Conservation (phyloP, 2,888 invertebrate genomes). For the Rotaria socialis region DNA sequence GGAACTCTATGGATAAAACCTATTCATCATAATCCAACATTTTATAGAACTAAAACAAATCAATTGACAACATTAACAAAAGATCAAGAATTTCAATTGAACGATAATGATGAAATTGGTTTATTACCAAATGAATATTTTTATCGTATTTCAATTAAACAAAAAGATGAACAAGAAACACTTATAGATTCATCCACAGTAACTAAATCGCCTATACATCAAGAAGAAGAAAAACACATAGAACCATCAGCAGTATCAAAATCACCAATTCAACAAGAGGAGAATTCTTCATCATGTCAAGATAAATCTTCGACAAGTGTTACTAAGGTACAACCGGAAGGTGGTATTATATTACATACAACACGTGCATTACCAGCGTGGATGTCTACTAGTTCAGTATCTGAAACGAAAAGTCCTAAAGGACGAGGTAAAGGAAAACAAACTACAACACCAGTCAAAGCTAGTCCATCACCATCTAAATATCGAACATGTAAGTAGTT, state of each 20-base stretch:
- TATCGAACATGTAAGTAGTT: background rate
- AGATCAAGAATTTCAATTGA: slow-evolving; percentile 15
- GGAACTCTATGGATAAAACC: slow-evolving; percentile 8
- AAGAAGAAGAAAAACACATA: background rate
- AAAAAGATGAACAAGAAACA: background rate
- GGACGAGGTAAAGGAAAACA: background rate
- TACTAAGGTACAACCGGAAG: background rate
- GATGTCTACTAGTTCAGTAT: background rate
- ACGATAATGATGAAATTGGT: slow-evolving; percentile 32
- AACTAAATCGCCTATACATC: background rate
- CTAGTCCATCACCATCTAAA: background rate
- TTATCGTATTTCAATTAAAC: slow-evolving; percentile 1
- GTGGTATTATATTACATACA: background rate
- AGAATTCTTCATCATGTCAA: background rate
- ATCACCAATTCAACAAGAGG: too few relatives aligned
- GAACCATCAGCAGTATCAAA: too few relatives aligned
- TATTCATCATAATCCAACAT: slow-evolving; percentile 34
- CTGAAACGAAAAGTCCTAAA: background rate
- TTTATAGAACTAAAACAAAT: slow-evolving; percentile 18
- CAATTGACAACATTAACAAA: slow-evolving; percentile 21
- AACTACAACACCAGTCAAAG: background rate
- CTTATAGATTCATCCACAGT: background rate
- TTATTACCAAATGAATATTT: slow-evolving; percentile 24
- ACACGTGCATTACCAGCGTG: background rate
- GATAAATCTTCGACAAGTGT: background rate